Evolutionary conservation across 2,113 vertebrate genomes (phyloP), one percentile per base, ranked within the genome.

Genomic region (Xerus inauris): DNA sequence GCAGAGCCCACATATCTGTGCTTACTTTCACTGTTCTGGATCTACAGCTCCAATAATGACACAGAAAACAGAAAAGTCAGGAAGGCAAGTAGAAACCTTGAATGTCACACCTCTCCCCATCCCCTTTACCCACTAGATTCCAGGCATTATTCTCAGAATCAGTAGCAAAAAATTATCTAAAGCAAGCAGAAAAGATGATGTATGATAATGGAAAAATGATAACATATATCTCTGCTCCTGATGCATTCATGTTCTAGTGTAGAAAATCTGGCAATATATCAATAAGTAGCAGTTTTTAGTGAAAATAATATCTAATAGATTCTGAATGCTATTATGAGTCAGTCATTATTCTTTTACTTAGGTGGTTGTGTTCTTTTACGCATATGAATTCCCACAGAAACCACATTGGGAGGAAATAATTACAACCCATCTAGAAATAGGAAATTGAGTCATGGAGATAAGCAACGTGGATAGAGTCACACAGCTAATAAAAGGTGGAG

Each of bases 401-500:
- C 51, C 9, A 38, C 20, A 67, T 8, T 72, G 42, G 72, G 87
- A 76, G n/a, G 45, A 93, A 97, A 81, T 82, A 92, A 94, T 62
- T 72, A 17, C n/a, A 80, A 77, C 38, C 38, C 82, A 65, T 51
- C 92, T 94, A 75, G 38, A 91, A 91, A 85, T 51, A 91, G 67
- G 38, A 97, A 90, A 91, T 51, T 88, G 77, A 91, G 28, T 79
- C 71, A 84, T 75, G 76, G 42, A 87, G 80, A 71, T 64, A 93
- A 95, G 38, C 67, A 91, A 79, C 67, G 57, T 59, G 65, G 49
- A 40, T 49, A 28, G 75, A 73, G 42, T 91, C 72, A 65, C 91
- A 75, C 24, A 40, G 49, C 49, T 85, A 62, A 30, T 47, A 65
- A 24, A 13, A 76, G 57, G 30, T 19, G 13, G 65, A 49, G 64